Conservation (phyloP, 2,113 vertebrate genomes). For the Pseudopodoces humilis region DNA sequence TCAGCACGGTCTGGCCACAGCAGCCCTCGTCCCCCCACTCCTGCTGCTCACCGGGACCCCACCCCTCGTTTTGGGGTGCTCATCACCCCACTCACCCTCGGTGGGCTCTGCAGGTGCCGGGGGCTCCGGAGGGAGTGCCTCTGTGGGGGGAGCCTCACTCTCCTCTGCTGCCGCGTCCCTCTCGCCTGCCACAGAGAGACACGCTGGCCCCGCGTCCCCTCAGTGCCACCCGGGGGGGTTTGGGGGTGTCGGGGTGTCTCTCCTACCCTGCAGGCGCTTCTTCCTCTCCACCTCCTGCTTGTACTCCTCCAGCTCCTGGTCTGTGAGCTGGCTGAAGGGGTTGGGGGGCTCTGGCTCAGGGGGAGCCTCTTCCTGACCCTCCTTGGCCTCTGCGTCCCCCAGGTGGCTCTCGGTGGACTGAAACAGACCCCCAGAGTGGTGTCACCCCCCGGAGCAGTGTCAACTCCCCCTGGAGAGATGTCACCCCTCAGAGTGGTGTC, state of each 20-base stretch:
- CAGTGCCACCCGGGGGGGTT: rapidly evolving
- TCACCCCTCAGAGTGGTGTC: background rate
- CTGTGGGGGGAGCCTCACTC: conserved; percentile 32
- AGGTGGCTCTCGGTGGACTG: conserved; percentile 87
- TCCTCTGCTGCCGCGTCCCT: conserved; percentile 55
- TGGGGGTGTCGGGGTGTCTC: background rate
- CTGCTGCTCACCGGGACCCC: background rate
- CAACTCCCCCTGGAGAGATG: background rate
- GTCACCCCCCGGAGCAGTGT: background rate
- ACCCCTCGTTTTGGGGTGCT: background rate
- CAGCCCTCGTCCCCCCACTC: background rate
- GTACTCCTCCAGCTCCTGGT: conserved; percentile 96
- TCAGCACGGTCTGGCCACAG: rapidly evolving
- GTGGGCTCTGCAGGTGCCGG: conserved; percentile 41
- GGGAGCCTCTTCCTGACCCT: conserved; percentile 46
- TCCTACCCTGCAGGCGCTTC: conserved; percentile 83
- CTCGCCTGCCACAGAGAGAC: conserved; percentile 56
- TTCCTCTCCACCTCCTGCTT: conserved; percentile 94
- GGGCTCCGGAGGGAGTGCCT: conserved; percentile 28
- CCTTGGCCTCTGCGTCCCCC: conserved; percentile 62
- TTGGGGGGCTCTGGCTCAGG: conserved; percentile 86
- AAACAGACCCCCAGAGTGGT: background rate
- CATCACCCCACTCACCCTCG: conserved; percentile 65
- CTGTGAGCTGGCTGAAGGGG: conserved; percentile 94
- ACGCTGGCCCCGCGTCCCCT: rapidly evolving